Evolutionary conservation across 2,797 vertebrate genomes (phyloP), one percentile per base, ranked within the genome.

Genomic region (Rhynchonycteris naso): DNA sequence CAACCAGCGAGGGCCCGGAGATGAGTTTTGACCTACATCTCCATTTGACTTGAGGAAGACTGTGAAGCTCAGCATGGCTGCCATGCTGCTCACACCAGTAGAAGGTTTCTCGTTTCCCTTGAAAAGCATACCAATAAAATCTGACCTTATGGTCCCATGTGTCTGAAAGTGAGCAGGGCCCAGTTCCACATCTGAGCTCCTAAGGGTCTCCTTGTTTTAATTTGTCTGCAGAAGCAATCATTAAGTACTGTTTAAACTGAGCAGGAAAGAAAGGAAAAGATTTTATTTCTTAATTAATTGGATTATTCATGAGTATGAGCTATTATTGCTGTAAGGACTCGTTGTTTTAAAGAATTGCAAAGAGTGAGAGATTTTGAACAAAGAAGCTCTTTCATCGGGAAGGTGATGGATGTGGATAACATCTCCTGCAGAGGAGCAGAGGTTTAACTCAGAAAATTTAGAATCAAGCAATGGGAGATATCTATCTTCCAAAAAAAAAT

Each of bases 311-410:
- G 47, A 94, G 50, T 50, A 59, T 26, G 38, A 72, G 66, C 74
- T 75, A n/a, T 85, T 93, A 91, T 90, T 91, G 59, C 52, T 79
- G 2, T 88, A 79, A 93, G 18, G 24, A 88, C 16, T 89, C 76
- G 74, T 21, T 59, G 28, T 83, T 59, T 82, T 94, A 76, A 86
- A 76, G 74, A 80, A 72, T 50, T 75, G 7, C 43, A 74, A 84
- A 79, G 16, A 96, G n/a, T n/a, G 8, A 76, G 22, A 82, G 76
- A 66, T 65, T 79, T 52, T 54, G 56, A 92, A 86, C 30, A 66
- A 72, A 75, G 47, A 26, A 12, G 7, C 10, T 65, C 26, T 84
- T 72, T 93, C 26, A 24, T 13, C 28, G 7, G 8, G 24, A 61
- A 91, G 11, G 26, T 47, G 47, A 21, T 54, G n/a, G 69, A 65